phyloP scores from a whole-genome alignment of 2,888 invertebrate genomes.

The Dysmachus trigonus region DNA sequence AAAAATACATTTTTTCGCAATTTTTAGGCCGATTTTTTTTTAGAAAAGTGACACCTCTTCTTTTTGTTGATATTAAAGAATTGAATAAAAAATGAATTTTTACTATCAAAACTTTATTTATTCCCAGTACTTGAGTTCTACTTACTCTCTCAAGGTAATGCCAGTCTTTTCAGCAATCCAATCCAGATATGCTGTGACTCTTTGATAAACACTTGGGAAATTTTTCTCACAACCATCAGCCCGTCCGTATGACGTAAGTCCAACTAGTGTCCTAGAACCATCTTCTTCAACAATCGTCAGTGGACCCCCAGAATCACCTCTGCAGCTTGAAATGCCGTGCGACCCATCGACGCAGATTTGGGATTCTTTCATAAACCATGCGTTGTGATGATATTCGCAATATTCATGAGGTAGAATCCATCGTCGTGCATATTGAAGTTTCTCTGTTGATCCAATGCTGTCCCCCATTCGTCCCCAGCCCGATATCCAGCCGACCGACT shows the following conservation, averaged over 20 bases:
- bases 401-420: neutral
- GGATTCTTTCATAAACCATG: neutral
- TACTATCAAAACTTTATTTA: neutral
- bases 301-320: conserved; percentile 52
- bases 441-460: neutral
- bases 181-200: conserved; percentile 46
- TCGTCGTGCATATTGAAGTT: neutral
- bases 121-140: neutral
- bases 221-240: conserved; percentile 46
- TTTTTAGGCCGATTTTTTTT: too few relatives aligned
- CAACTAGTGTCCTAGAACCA: conserved; percentile 48
- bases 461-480: conserved; percentile 2
- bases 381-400: neutral
- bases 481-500: neutral
- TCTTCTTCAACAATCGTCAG: conserved; percentile 43
- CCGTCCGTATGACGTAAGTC: conserved; percentile 52
- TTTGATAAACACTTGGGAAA: conserved; percentile 49
- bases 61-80: neutral
- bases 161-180: conserved; percentile 46
- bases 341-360: conserved; percentile 9
- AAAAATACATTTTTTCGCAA: too few relatives aligned
- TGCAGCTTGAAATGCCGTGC: neutral
- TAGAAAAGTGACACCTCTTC: too few relatives aligned
- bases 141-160: neutral
- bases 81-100: neutral